A percentile compares a stretch with the other conserved stretches of the same genome.
These are phyloP conservation scores for Mus spretus DNA, from an alignment of 2,797 vertebrate genomes.

Conservation along the genomic window DNA sequence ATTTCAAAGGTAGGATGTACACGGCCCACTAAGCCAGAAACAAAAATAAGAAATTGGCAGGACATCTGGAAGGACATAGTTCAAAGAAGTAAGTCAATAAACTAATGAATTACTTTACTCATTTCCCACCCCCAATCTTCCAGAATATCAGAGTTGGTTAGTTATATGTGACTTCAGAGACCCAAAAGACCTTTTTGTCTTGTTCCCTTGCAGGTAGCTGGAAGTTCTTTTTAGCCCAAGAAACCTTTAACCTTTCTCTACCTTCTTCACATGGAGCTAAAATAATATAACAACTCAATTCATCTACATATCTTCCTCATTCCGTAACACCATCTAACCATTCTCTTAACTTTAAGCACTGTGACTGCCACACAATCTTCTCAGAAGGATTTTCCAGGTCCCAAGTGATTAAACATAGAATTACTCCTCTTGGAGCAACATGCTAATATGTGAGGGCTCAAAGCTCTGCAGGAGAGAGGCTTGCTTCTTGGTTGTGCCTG, in stretches of 20 bases:
- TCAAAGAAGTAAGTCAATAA: constrained; percentile 1
- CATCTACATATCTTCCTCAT: constrained; percentile 3
- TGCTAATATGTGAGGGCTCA: neutral
- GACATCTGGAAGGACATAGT: neutral
- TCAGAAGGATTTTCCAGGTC: constrained; percentile 29
- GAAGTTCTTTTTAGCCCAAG: constrained; percentile 46
- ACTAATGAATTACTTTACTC: neutral
- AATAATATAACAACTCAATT: constrained; percentile 29
- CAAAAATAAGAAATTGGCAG: neutral
- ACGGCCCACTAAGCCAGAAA: neutral
- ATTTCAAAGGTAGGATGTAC: neutral
- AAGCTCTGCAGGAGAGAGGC: neutral
- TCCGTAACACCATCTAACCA: constrained; percentile 49
- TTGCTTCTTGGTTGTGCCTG: neutral
- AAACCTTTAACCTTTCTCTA: constrained; percentile 25
- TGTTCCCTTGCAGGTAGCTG: neutral
- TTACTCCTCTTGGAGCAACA: neutral
- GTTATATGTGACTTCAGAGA: neutral
- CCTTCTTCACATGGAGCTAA: neutral
- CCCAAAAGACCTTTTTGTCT: neutral
- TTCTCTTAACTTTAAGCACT: constrained; percentile 61
- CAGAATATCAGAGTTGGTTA: neutral
- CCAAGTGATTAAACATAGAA: neutral
- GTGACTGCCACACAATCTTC: neutral
- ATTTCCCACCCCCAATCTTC: neutral